Evolutionary conservation across 2,888 invertebrate species (phyloP).

Genomic region (Apotomis betuletana): DNA sequence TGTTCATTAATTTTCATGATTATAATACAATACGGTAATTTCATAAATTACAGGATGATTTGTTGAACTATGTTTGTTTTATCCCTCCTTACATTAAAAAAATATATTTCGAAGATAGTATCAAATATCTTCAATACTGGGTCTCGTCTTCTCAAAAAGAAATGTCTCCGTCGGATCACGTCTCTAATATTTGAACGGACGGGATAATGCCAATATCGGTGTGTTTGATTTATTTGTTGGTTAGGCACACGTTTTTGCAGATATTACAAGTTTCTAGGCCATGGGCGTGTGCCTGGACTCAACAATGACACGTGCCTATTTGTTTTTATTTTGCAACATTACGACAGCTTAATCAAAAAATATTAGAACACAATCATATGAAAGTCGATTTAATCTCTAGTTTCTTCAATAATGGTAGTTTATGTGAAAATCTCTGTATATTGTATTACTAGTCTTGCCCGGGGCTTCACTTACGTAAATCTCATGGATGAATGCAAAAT

Average conservation of each 20-base stretch:
- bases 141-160: slow-evolving; percentile 6
- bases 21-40: no score
- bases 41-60: no score
- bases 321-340: neutral
- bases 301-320: slow-evolving; percentile 20
- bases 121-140: neutral
- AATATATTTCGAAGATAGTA: no score
- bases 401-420: no score
- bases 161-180: slow-evolving; percentile 60
- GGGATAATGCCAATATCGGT: slow-evolving; percentile 55
- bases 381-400: no score
- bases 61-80: no score
- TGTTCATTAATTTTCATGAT: no score
- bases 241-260: slow-evolving; percentile 47
- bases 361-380: neutral
- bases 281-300: slow-evolving; percentile 30
- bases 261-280: slow-evolving; percentile 47
- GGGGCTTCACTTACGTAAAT: no score
- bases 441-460: no score
- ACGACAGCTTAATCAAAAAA: neutral
- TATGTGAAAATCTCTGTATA: no score
- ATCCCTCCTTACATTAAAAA: no score
- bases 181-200: slow-evolving; percentile 65
- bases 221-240: slow-evolving; percentile 66
- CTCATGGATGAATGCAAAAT: no score